phyloP scores from a whole-genome alignment of 35 echinoderm and acorn worm species.

The Acanthaster planci region DNA sequence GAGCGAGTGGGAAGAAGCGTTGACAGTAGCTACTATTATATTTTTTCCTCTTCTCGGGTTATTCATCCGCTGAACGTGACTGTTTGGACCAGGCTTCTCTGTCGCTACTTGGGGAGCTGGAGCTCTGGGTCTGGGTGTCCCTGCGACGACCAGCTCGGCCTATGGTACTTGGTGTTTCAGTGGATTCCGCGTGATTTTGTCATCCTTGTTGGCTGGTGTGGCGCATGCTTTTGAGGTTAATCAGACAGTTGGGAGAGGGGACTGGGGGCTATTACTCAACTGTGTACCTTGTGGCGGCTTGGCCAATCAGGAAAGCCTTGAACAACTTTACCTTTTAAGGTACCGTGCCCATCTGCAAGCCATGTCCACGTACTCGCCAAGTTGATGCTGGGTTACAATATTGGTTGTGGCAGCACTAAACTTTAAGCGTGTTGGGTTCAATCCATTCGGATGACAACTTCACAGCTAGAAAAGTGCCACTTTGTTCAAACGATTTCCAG shows the following conservation, averaged over 20 bases:
- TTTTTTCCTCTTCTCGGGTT: constrained; percentile 28
- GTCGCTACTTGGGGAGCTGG: no score
- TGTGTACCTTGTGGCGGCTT: not conserved
- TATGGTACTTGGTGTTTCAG: no score
- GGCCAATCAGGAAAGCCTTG: constrained; percentile 1
- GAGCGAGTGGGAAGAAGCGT: not conserved
- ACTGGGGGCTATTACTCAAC: constrained; percentile 9
- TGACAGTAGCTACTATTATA: constrained; percentile 22
- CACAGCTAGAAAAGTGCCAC: no score
- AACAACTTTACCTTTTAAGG: constrained; percentile 19
- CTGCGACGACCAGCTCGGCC: no score
- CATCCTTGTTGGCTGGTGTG: not conserved
- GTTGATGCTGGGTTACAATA: not conserved
- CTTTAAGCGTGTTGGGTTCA: not conserved
- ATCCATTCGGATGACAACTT: not conserved
- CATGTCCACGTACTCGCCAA: not conserved
- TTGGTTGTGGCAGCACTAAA: not conserved
- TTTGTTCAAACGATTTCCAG: no score
- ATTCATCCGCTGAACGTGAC: constrained; percentile 22
- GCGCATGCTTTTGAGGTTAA: not conserved
- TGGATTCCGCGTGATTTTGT: no score
- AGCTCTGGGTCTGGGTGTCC: no score
- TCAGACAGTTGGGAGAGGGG: not conserved
- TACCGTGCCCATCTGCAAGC: not conserved
- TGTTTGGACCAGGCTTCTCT: not conserved